These are phyloP conservation scores for Melanotaenia boesemani DNA, from an alignment of 2,797 vertebrate species.

Conservation along the genomic window DNA sequence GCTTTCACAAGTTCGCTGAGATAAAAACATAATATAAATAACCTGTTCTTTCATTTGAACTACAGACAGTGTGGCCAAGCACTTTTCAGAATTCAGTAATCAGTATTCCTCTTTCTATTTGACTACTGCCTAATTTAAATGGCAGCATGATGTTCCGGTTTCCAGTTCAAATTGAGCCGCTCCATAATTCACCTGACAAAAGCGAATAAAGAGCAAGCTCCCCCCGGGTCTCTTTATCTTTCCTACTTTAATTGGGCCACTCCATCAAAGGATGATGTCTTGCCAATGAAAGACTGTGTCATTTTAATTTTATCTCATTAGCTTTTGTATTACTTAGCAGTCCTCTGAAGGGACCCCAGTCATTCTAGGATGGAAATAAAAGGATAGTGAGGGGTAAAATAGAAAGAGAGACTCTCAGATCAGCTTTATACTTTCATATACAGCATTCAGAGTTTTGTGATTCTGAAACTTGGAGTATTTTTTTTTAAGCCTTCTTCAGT, in stretches of 20 bases:
- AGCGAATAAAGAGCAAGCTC: slow-evolving; percentile 32
- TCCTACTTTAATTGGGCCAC: slow-evolving; percentile 59
- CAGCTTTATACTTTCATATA: too few relatives aligned
- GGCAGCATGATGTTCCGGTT: slow-evolving; percentile 5
- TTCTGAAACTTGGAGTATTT: too few relatives aligned
- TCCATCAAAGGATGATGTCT: slow-evolving; percentile 53
- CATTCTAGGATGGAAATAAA: slow-evolving; percentile 39
- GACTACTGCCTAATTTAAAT: slow-evolving; percentile 4
- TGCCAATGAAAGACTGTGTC: slow-evolving; percentile 46
- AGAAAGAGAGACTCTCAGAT: too few relatives aligned
- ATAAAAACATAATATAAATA: neutral
- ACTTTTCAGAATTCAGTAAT: neutral
- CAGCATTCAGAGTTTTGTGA: too few relatives aligned
- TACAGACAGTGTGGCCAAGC: neutral
- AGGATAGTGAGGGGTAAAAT: neutral
- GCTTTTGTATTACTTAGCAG: slow-evolving; percentile 57
- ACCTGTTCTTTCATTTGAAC: neutral
- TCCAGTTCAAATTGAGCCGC: slow-evolving; percentile 21
- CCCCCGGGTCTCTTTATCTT: slow-evolving; percentile 51
- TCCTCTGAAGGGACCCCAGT: slow-evolving; percentile 20
- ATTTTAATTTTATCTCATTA: slow-evolving; percentile 67
- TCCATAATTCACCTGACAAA: slow-evolving; percentile 52
- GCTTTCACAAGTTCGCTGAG: neutral
- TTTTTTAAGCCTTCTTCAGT: too few relatives aligned
- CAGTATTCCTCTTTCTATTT: neutral